These are phyloP conservation scores for Scaptomyza tumidula DNA, from an alignment of 2,888 invertebrate species.

Conservation along the genomic window DNA sequence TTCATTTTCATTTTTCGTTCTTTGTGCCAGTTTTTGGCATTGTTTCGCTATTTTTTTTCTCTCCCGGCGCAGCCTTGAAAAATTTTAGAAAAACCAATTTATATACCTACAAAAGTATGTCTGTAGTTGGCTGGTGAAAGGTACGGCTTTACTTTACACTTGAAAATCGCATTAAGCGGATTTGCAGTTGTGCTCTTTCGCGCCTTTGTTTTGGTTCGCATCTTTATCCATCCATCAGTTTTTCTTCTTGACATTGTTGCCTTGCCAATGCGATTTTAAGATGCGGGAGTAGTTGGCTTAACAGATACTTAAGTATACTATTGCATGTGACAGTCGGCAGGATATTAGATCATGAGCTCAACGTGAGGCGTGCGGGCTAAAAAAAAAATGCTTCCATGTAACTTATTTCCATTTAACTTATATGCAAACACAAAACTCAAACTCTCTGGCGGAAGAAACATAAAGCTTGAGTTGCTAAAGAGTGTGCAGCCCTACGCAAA, in stretches of 20 bases:
- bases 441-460: constrained; percentile 7
- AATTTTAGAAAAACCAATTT: constrained; percentile 31
- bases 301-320: constrained; percentile 18
- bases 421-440: constrained; percentile 52
- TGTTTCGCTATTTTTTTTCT: constrained; percentile 44
- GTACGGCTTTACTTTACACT: constrained; percentile 58
- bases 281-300: constrained; percentile 31
- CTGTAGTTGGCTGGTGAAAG: constrained; percentile 10
- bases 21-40: constrained; percentile 63
- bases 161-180: constrained; percentile 75
- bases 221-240: constrained; percentile 42
- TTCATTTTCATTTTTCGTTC: constrained; percentile 18
- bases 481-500: constrained; percentile 8
- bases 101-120: constrained; percentile 9
- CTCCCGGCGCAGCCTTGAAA: constrained; percentile 60
- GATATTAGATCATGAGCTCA: constrained; percentile 55
- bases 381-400: constrained; percentile 3
- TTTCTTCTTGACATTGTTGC: constrained; percentile 22
- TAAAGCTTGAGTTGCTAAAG: constrained; percentile 29
- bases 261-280: constrained; percentile 51
- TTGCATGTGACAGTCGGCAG: constrained; percentile 47
- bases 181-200: constrained; percentile 53
- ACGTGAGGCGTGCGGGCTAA: constrained; percentile 34
- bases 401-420: constrained; percentile 1
- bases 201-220: constrained; percentile 50